phyloP scores from a whole-genome alignment of 2,888 invertebrate genomes.

The Lasioglossum zephyrum region DNA sequence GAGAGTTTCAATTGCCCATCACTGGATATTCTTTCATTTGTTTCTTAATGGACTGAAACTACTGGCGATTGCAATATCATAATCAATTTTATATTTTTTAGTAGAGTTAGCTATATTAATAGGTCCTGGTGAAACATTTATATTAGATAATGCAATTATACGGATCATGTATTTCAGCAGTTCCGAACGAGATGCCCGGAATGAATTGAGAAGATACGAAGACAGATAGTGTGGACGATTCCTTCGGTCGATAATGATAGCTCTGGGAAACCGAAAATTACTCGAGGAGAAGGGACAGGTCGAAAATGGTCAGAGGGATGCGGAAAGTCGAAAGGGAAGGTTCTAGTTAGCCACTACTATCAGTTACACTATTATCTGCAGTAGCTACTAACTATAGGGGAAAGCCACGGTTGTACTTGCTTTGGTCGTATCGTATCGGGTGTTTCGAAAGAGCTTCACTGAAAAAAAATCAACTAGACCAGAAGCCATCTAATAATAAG shows the following conservation, averaged over 20 bases:
- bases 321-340: slow-evolving; percentile 69
- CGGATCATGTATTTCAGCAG: slow-evolving; percentile 8
- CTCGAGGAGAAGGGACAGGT: slow-evolving; percentile 75
- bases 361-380: slow-evolving; percentile 83
- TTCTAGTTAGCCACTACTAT: slow-evolving; percentile 82
- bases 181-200: slow-evolving; percentile 19
- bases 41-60: no score
- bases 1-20: neutral
- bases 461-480: neutral
- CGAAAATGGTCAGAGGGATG: slow-evolving; percentile 69
- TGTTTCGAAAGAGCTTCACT: slow-evolving; percentile 24
- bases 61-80: neutral
- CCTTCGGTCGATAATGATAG: slow-evolving; percentile 75
- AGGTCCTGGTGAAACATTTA: neutral
- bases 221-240: slow-evolving; percentile 52
- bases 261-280: slow-evolving; percentile 83
- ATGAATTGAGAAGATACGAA: slow-evolving; percentile 36
- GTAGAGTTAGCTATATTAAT: neutral
- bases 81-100: neutral
- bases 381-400: slow-evolving; percentile 74
- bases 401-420: slow-evolving; percentile 68
- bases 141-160: neutral
- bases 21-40: neutral
- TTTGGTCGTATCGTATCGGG: slow-evolving; percentile 38
- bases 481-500: neutral